Evolutionary conservation across 2,797 vertebrate genomes (phyloP).

Genomic region (Cossypha heuglini): DNA sequence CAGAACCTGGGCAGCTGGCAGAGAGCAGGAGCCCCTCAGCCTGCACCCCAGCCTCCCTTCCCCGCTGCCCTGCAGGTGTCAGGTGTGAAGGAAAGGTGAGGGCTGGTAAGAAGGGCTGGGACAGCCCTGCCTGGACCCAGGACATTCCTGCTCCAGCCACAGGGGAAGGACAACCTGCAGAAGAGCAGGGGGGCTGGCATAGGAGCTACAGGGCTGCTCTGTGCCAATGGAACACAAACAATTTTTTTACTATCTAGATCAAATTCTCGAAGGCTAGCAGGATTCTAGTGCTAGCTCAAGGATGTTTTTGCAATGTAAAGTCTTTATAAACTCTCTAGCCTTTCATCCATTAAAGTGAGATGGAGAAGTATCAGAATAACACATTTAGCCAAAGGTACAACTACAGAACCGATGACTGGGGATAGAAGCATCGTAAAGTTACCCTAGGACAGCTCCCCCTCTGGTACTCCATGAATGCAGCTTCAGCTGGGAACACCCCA

Average conservation of each 20-base stretch:
- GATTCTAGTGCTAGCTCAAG: neutral
- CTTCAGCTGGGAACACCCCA: neutral
- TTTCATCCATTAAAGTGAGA: neutral
- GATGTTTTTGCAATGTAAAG: neutral
- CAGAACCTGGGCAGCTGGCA: neutral
- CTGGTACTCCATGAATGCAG: neutral
- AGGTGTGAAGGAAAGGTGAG: neutral
- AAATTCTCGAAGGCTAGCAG: neutral
- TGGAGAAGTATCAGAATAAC: neutral
- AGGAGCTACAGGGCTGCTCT: neutral
- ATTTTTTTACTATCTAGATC: accelerated
- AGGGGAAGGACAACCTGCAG: neutral
- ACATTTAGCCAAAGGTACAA: neutral
- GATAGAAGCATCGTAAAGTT: neutral
- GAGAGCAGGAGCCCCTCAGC: neutral
- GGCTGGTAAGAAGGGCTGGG: neutral
- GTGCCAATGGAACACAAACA: accelerated
- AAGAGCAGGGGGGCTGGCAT: neutral
- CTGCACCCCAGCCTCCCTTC: accelerated
- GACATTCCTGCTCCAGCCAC: neutral
- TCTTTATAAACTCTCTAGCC: neutral
- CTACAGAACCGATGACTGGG: neutral
- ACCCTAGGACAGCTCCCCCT: neutral
- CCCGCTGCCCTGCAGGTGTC: accelerated
- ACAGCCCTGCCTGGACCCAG: accelerated